Evolutionary conservation across 1,140 invertebrate genomes (phyloP), one percentile per base, ranked within the genome.

Genomic region (Calliphora vicina): DNA sequence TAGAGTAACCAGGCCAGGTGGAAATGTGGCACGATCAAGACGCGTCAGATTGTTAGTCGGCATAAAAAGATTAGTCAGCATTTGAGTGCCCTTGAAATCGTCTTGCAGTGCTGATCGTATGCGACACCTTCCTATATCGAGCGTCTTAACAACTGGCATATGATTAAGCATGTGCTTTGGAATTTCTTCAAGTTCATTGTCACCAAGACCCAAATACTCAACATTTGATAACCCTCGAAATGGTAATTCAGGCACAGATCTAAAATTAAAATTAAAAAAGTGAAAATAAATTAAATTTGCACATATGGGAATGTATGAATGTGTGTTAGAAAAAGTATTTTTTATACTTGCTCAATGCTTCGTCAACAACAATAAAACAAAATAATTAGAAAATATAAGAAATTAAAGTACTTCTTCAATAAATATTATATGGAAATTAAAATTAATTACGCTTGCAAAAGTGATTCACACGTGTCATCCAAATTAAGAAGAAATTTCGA

Each of bases 81-180:
- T 91, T 84, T 93, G 93, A 83, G 96, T 93, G 84, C 94, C 94
- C 94, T 93, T 92, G 82, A 95, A 93, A 86, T 94, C 94, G 84
- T 92, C 91, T 74, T 92, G 90, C 72, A 92, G 91, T 82, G 95
- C 91, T 67, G 92, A 92, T 81, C 91, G 93, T 81, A 96, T 95
- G 83, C 93, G 93, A 86, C 94, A 94, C 82, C 95, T 92, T 80
- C 94, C 94, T 17, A 96, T 90, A 90, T 96, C 95, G 29, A 96
- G 88, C 0, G 95, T 95, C 86, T 93, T 92, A 23, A 96, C 91
- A 72, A 93, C 92, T 0, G 95, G 94, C 88, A 96, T 92, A 88
- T 95, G 94, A 61, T 93, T 92, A 17, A 96, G 91, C 42, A 95
- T 92, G 83, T 94, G 92, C 29, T 93, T 92, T 13, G 95, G 96